Evolutionary conservation across 1,140 invertebrate genomes (phyloP), one percentile per base, ranked within the genome.

Genomic region (Cydia amplana): DNA sequence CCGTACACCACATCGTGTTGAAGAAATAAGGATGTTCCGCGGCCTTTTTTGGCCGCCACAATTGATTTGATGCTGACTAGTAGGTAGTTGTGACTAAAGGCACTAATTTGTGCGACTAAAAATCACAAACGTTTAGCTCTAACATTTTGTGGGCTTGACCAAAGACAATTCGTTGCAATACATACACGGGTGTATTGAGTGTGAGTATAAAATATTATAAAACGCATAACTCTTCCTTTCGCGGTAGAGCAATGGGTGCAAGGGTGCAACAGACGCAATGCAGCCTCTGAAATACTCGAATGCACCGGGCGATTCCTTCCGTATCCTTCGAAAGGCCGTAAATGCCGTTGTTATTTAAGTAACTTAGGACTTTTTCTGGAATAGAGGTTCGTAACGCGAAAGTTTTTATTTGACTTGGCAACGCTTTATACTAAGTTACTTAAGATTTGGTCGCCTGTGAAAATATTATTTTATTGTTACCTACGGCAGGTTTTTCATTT

Each of bases 341-440:
- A 60, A 20, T 60, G 7, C 23, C 55, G 2, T 60, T 23, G 0
- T 10, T 3, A 0, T 60, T 3, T 10, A 23, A 10, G 16, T 23
- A 2, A 23, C 55, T 23, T 60, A 23, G 10, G 18, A 2, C 55
- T 2, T 23, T 60, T 23, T 23, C 7, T 23, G 2, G 18, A 18
- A 23, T 2, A 20, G 55, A 23, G 20, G 23, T 23, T 60, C 20
- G 18, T 23, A 23, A 7, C 55, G 55, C 55, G 18, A 60, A 60
- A 60, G 55, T 60, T 60, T 60, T 60, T 60, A 60, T 60, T 60
- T 60, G 55, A 60, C 55, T 60, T 23, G 55, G 55, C 55, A 60
- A n/a, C 9, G 55, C 55, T 20, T 23, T 60, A 20, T 60, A 60
- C 55, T 60, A 60, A 60, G 55, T 60, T 60, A 60, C 55, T 60